A percentile compares a stretch with the other conserved stretches of the same genome.
Evolutionary conservation across 2,888 invertebrate species (phyloP).

Genomic region (Balanococcus diminutus): DNA sequence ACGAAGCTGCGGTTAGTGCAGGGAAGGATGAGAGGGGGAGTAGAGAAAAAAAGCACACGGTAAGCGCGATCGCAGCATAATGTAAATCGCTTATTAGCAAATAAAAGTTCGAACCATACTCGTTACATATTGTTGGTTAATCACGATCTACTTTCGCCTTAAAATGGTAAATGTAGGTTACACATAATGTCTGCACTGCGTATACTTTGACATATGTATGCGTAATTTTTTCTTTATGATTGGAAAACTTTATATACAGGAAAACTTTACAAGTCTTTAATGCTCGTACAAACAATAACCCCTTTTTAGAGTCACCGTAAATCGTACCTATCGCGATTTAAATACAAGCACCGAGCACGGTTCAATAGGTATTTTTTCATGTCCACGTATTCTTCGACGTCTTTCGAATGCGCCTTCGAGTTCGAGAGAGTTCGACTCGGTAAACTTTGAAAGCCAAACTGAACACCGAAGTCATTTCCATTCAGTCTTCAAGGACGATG

Average conservation of each 20-base stretch:
- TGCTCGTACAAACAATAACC: background rate
- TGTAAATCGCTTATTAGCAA: conserved; percentile 25
- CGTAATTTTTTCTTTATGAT: background rate
- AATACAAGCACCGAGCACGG: background rate
- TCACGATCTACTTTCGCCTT: conserved; percentile 32
- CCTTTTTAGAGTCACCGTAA: background rate
- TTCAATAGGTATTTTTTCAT: background rate
- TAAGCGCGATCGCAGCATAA: background rate
- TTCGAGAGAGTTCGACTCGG: background rate
- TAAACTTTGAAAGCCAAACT: background rate
- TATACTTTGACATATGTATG: background rate
- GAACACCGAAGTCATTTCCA: background rate
- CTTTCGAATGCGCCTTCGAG: background rate
- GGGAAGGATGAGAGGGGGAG: background rate
- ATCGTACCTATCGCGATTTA: too few relatives aligned
- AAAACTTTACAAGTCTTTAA: conserved; percentile 25
- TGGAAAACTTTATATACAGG: too few relatives aligned
- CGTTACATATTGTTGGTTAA: conserved; percentile 16
- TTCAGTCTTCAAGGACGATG: background rate
- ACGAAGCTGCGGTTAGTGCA: background rate
- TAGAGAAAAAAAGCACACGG: conserved; percentile 2
- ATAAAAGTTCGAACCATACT: conserved; percentile 23
- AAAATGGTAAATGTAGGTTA: conserved; percentile 34
- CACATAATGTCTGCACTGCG: background rate
- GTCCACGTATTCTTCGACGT: background rate